phyloP scores from a whole-genome alignment of 2,888 invertebrate species.

The Pollenia labialis region DNA sequence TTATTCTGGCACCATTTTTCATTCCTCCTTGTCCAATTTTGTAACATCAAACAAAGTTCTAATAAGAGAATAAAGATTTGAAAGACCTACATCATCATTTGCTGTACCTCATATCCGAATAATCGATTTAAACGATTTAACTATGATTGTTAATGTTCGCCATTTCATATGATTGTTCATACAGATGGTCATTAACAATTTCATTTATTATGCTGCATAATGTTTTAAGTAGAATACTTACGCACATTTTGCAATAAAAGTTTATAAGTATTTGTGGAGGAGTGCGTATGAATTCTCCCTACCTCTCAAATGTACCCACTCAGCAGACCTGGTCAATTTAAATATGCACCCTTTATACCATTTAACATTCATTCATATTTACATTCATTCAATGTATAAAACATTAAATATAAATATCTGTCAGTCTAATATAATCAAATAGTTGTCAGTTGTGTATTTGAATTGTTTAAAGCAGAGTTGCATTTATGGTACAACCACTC shows the following conservation, averaged over 20 bases:
- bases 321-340: neutral
- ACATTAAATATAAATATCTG: conserved; percentile 54
- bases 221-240: conserved; percentile 52
- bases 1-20: too few species aligned
- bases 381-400: conserved; percentile 11
- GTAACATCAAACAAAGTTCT: too few species aligned
- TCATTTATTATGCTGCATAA: conserved; percentile 79
- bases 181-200: conserved; percentile 78
- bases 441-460: conserved; percentile 59
- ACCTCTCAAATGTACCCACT: neutral
- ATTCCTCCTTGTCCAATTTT: too few species aligned
- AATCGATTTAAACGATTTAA: neutral
- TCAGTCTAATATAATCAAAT: conserved; percentile 67
- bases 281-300: conserved; percentile 25
- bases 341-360: conserved; percentile 50
- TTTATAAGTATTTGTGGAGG: conserved; percentile 5
- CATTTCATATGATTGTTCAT: conserved; percentile 30
- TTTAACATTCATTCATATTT: conserved; percentile 19
- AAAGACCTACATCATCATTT: neutral
- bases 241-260: conserved; percentile 42
- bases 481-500: conserved; percentile 1
- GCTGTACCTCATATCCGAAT: neutral
- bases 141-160: conserved; percentile 25
- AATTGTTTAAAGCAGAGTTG: conserved; percentile 56
- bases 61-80: neutral